Evolutionary conservation across 2,888 invertebrate genomes (phyloP).

Genomic region (Brassicogethes aeneus): DNA sequence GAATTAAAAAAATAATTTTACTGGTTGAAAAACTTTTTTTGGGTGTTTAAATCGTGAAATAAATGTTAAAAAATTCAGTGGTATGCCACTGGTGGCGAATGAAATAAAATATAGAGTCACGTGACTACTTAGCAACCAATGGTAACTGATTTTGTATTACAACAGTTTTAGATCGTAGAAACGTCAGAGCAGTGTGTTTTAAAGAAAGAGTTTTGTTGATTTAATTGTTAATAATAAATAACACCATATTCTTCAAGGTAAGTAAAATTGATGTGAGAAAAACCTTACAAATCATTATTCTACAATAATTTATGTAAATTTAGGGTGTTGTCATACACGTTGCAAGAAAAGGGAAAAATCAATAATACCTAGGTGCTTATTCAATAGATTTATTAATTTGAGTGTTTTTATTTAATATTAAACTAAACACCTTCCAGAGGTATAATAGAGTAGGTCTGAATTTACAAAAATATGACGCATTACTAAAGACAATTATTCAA

Average conservation of each 20-base stretch:
- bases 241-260: constrained; percentile 16
- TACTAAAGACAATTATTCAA: neutral
- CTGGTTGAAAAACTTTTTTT: no score
- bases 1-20: no score
- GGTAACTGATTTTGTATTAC: constrained; percentile 26
- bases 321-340: constrained; percentile 20
- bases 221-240: constrained; percentile 15
- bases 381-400: neutral
- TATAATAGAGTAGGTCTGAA: no score
- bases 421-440: no score
- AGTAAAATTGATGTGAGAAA: constrained; percentile 5
- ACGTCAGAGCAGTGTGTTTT: constrained; percentile 19
- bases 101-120: constrained; percentile 16
- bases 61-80: no score
- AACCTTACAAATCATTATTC: neutral
- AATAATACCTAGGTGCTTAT: constrained; percentile 11
- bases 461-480: no score
- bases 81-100: neutral
- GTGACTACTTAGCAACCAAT: constrained; percentile 30
- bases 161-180: constrained; percentile 20
- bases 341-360: constrained; percentile 14
- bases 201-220: constrained; percentile 14
- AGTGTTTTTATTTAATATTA: no score
- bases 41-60: no score
- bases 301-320: constrained; percentile 7